Percentiles rank a stretch among this genome's conserved stretches.
Conservation (phyloP, 2,888 invertebrate genomes). For the Baccha elongata region DNA sequence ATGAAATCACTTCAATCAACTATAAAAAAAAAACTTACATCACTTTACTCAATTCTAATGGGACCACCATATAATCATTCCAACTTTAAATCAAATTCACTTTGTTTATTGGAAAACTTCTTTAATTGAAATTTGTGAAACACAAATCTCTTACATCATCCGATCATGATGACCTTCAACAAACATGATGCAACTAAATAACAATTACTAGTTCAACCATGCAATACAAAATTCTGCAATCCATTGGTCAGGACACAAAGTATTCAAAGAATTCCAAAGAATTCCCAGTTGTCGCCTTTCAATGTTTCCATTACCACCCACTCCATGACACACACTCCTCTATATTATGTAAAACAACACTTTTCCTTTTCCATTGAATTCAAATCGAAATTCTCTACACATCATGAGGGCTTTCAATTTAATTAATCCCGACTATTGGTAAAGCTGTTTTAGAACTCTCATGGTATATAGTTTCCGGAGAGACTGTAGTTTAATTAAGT, state of each 20-base stretch:
- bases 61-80: no score
- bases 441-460: constrained; percentile 42
- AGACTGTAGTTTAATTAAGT: constrained; percentile 65
- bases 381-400: constrained; percentile 38
- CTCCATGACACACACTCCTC: background rate
- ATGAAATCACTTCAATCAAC: no score
- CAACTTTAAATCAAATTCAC: no score
- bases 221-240: background rate
- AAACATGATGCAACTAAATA: constrained; percentile 33
- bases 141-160: background rate
- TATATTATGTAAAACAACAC: constrained; percentile 4
- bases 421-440: constrained; percentile 67
- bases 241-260: background rate
- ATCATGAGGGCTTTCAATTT: constrained; percentile 61
- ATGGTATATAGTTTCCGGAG: constrained; percentile 35
- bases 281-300: background rate
- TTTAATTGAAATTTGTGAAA: constrained; percentile 3
- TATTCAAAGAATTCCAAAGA: constrained; percentile 27
- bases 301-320: background rate
- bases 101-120: background rate
- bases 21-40: no score
- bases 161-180: constrained; percentile 28
- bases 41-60: no score
- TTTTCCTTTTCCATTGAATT: background rate
- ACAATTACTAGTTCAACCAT: constrained; percentile 28